Conservation (phyloP, 1,140 invertebrate genomes). For the Tachypleus tridentatus region DNA sequence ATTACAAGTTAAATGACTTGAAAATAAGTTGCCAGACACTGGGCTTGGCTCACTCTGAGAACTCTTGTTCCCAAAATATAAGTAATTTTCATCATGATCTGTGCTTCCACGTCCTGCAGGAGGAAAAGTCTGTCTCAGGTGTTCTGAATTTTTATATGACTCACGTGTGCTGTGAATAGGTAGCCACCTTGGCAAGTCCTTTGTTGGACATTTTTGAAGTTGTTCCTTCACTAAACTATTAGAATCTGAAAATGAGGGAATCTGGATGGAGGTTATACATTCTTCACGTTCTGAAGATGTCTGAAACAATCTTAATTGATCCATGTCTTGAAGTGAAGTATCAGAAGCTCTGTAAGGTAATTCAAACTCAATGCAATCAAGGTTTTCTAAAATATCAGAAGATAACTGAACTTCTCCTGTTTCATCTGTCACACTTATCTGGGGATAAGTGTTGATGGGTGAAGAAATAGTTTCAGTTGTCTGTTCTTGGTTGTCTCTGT, state of each 20-base stretch:
- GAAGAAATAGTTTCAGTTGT: not conserved
- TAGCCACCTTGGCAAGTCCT: slow-evolving; percentile 15
- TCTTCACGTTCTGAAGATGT: too few relatives aligned
- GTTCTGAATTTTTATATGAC: slow-evolving; percentile 21
- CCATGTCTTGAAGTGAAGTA: too few relatives aligned
- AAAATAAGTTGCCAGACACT: too few relatives aligned
- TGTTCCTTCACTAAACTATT: not conserved
- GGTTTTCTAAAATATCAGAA: not conserved
- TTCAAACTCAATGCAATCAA: not conserved
- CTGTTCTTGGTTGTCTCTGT: not conserved
- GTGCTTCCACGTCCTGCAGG: slow-evolving; percentile 4
- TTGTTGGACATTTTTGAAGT: slow-evolving; percentile 1
- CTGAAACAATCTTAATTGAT: too few relatives aligned
- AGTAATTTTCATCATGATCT: too few relatives aligned
- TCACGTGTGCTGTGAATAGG: slow-evolving; percentile 17
- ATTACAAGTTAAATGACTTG: not conserved
- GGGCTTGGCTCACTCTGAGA: not conserved
- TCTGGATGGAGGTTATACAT: too few relatives aligned
- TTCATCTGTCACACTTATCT: slow-evolving; percentile 82
- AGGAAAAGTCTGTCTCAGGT: slow-evolving; percentile 24
- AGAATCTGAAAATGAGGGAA: too few relatives aligned
- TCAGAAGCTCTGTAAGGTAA: too few relatives aligned
- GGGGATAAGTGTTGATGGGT: slow-evolving; percentile 41
- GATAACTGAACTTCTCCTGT: slow-evolving; percentile 39
- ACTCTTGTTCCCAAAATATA: too few relatives aligned